Evolutionary conservation across 2,797 vertebrate species (phyloP).

Genomic region (Tamandua tetradactyla): DNA sequence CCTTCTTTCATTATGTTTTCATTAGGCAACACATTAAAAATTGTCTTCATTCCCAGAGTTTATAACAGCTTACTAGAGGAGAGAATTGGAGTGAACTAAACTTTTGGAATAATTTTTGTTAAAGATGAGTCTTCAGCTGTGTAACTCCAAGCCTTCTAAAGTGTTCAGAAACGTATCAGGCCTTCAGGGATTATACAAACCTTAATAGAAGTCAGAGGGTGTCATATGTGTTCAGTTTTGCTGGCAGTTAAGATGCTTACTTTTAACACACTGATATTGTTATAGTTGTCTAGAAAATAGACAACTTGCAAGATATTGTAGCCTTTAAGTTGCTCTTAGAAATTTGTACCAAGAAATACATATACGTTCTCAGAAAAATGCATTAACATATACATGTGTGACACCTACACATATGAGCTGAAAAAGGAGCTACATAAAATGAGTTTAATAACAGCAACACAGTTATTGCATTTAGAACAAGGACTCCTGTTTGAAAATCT

Average conservation of each 20-base stretch:
- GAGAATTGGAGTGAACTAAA: conserved; percentile 1
- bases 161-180: neutral
- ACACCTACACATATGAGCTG: neutral
- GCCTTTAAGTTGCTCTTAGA: neutral
- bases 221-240: neutral
- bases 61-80: neutral
- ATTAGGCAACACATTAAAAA: conserved; percentile 8
- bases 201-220: neutral
- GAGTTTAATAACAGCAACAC: neutral
- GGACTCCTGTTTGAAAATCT: neutral
- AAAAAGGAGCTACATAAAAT: neutral
- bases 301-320: conserved; percentile 20
- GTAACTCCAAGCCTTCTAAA: neutral
- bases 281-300: conserved; percentile 47
- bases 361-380: conserved; percentile 17
- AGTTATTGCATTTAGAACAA: neutral
- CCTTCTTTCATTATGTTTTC: conserved; percentile 35
- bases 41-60: conserved; percentile 36
- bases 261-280: conserved; percentile 19
- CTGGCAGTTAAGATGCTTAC: neutral
- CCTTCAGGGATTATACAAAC: neutral
- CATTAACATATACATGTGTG: neutral
- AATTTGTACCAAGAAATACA: neutral
- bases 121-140: neutral
- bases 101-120: conserved; percentile 28